These are phyloP conservation scores for Lasioglossum baleicum DNA, from an alignment of 1,140 invertebrate species.

Conservation along the genomic window DNA sequence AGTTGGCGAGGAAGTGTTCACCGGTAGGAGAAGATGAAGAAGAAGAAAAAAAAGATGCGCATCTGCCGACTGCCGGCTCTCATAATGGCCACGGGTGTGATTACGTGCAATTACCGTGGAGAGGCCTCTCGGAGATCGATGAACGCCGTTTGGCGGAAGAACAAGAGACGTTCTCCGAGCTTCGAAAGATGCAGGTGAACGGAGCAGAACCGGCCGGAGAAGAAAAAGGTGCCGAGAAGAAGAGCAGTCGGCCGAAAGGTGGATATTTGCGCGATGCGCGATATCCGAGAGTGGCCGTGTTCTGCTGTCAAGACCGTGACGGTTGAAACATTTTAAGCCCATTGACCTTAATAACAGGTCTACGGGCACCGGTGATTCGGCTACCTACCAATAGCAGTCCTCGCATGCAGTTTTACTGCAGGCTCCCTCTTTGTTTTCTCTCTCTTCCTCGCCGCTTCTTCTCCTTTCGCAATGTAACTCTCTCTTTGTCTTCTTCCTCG, in stretches of 20 bases:
- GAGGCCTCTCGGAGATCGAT: slow-evolving; percentile 59
- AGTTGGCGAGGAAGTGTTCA: background rate
- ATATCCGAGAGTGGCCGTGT: slow-evolving; percentile 29
- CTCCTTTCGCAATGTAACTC: too few relatives aligned
- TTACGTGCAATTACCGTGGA: slow-evolving; percentile 68
- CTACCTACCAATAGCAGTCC: slow-evolving; percentile 42
- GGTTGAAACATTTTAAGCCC: slow-evolving; percentile 68
- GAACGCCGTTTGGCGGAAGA: slow-evolving; percentile 57
- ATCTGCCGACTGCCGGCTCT: slow-evolving; percentile 57
- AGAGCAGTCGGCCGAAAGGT: slow-evolving; percentile 55
- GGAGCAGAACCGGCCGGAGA: slow-evolving; percentile 1
- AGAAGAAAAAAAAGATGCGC: slow-evolving; percentile 29
- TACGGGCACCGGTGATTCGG: slow-evolving; percentile 48
- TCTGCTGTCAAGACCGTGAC: slow-evolving; percentile 62
- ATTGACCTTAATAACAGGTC: slow-evolving; percentile 69
- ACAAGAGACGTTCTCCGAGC: background rate
- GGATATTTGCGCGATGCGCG: slow-evolving; percentile 55
- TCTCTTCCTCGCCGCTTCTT: background rate
- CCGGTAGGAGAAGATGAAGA: too few relatives aligned
- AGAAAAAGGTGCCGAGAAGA: slow-evolving; percentile 31
- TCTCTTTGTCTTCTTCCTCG: too few relatives aligned
- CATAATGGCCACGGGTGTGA: slow-evolving; percentile 64
- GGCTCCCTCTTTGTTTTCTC: background rate
- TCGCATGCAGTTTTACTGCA: background rate
- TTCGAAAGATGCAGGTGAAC: slow-evolving; percentile 29